phyloP scores from a whole-genome alignment of 1,140 invertebrate species.

The Trypoxylus dichotomus region DNA sequence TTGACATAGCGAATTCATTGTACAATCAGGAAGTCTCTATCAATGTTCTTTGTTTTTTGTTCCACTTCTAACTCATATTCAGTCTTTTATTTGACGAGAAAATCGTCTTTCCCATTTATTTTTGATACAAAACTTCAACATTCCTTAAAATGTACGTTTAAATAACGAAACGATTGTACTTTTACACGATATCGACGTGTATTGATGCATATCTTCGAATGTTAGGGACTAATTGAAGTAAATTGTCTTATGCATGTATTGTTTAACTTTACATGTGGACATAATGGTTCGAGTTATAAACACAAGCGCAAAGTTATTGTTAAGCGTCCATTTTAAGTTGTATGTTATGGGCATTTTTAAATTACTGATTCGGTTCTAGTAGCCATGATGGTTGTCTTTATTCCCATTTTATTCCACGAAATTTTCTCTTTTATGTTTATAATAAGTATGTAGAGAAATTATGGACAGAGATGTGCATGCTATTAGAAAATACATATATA shows the following conservation, averaged over 20 bases:
- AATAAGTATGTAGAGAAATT: background rate
- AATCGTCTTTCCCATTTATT: no score
- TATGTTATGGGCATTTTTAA: background rate
- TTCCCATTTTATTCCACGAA: background rate
- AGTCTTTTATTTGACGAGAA: no score
- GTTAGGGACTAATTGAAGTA: background rate
- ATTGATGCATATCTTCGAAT: background rate
- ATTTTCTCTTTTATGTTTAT: background rate
- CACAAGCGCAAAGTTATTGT: background rate
- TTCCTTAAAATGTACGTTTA: background rate
- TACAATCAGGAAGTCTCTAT: no score
- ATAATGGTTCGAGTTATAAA: background rate
- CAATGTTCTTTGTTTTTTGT: no score
- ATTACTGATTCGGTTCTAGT: background rate
- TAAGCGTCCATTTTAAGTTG: background rate
- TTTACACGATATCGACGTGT: background rate
- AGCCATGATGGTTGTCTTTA: background rate
- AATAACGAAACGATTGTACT: background rate
- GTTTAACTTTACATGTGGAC: background rate
- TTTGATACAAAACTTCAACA: no score
- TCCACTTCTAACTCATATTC: no score
- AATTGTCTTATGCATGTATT: background rate
- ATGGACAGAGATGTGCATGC: no score
- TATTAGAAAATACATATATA: no score
- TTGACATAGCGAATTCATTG: no score